These are phyloP conservation scores for Yasuhikotakia modesta DNA, from an alignment of 2,797 vertebrate species.

Conservation along the genomic window DNA sequence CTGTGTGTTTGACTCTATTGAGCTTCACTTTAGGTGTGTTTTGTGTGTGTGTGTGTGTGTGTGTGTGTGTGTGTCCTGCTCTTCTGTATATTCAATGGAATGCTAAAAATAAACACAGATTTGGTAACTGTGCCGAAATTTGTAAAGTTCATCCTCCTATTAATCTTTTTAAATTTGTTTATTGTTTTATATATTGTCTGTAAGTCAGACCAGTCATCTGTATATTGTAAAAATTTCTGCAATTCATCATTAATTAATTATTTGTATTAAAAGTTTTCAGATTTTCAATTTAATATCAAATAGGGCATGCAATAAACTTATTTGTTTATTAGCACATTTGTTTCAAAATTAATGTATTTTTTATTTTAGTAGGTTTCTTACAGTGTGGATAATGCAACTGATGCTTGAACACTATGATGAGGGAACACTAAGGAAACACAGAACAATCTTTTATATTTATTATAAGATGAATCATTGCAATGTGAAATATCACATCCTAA, in stretches of 20 bases:
- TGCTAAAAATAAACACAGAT: not conserved
- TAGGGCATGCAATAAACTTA: no score
- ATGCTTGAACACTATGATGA: not conserved
- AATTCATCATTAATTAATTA: not conserved
- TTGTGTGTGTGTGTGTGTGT: not conserved
- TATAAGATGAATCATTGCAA: constrained; percentile 18
- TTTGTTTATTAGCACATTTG: no score
- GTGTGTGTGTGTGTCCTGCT: not conserved
- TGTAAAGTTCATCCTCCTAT: not conserved
- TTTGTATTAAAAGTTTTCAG: not conserved
- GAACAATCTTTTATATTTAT: constrained; percentile 5
- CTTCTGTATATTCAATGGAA: not conserved
- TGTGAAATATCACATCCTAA: constrained; percentile 24
- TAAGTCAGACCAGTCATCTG: not conserved
- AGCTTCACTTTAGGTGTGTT: constrained; percentile 1
- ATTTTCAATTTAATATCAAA: not conserved
- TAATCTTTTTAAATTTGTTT: not conserved
- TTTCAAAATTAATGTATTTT: not conserved
- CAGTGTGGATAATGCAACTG: not conserved
- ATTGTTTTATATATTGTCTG: no score
- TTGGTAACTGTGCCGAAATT: not conserved
- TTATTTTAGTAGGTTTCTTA: not conserved
- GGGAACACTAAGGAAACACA: not conserved
- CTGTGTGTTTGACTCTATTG: not conserved
- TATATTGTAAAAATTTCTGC: not conserved